phyloP scores from a whole-genome alignment of 30 jellyfish, hydroid and myxozoan genomes.

The Nemopilema nomurai region DNA sequence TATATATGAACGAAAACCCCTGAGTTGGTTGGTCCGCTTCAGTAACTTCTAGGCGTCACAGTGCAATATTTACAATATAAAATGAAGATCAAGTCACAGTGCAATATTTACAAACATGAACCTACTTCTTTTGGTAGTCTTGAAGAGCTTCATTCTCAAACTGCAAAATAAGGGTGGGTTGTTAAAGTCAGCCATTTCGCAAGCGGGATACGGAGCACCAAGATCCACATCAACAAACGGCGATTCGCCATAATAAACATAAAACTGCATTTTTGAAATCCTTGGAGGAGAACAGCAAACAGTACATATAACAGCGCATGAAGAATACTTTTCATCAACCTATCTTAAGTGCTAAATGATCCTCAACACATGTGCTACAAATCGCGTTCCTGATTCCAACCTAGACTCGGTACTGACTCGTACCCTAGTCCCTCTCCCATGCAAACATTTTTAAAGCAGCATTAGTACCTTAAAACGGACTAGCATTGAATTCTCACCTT shows the following conservation, averaged over 20 bases:
- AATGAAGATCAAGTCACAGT: not conserved
- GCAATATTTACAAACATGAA: not conserved
- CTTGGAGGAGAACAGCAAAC: too few species aligned
- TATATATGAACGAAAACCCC: not conserved
- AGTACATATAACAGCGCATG: too few species aligned
- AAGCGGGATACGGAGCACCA: too few species aligned
- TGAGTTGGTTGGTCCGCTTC: not conserved
- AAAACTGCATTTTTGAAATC: too few species aligned
- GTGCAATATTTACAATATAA: not conserved
- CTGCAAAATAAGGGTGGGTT: slow-evolving; percentile 2
- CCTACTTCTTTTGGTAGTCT: slow-evolving; percentile 37
- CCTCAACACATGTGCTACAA: too few species aligned
- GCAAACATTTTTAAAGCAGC: not conserved
- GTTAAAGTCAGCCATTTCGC: too few species aligned
- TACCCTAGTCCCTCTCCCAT: not conserved
- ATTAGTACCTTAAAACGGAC: not conserved
- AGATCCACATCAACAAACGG: too few species aligned
- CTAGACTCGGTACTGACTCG: too few species aligned
- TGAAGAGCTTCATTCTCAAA: slow-evolving; percentile 12
- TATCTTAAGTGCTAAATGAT: too few species aligned
- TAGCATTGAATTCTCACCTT: not conserved
- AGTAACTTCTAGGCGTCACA: not conserved
- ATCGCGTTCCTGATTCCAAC: too few species aligned
- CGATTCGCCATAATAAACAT: too few species aligned
- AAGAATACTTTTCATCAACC: too few species aligned